Percentiles rank a stretch among this genome's conserved stretches.
These are phyloP conservation scores for Pseudococcus viburni DNA, from an alignment of 2,888 invertebrate species.

Conservation along the genomic window DNA sequence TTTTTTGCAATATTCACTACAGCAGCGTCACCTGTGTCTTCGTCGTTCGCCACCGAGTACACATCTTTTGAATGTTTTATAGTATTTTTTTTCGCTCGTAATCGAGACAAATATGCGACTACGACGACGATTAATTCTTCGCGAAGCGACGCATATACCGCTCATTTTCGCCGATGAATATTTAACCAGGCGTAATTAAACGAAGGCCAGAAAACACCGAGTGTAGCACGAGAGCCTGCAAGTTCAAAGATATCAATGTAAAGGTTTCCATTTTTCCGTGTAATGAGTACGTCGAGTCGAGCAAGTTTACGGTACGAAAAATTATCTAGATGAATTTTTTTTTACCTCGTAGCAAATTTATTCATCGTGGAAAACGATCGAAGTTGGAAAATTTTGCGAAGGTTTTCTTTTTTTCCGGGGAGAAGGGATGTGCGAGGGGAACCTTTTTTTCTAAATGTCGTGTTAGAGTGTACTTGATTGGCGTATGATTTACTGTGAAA, in stretches of 20 bases:
- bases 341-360: not conserved
- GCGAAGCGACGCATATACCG: slow-evolving; percentile 14
- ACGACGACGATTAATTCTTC: slow-evolving; percentile 17
- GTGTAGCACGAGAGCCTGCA: not conserved
- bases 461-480: not conserved
- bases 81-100: not conserved
- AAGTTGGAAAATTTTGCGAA: not conserved
- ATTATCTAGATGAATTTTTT: slow-evolving; percentile 26
- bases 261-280: not conserved
- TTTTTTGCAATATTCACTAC: not conserved
- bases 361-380: not conserved
- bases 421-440: not conserved
- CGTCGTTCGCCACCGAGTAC: not conserved
- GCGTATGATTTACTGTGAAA: not conserved
- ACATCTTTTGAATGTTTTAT: slow-evolving; percentile 3
- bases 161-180: slow-evolving; percentile 48
- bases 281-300: slow-evolving; percentile 11
- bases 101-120: slow-evolving; percentile 5
- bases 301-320: not conserved
- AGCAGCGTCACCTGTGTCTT: not conserved
- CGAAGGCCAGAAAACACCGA: slow-evolving; percentile 32
- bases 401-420: not conserved
- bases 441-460: not conserved
- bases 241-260: slow-evolving; percentile 41
- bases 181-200: slow-evolving; percentile 50